These are phyloP conservation scores for Alectoris magna DNA, from an alignment of 2,797 vertebrate species.

Conservation along the genomic window DNA sequence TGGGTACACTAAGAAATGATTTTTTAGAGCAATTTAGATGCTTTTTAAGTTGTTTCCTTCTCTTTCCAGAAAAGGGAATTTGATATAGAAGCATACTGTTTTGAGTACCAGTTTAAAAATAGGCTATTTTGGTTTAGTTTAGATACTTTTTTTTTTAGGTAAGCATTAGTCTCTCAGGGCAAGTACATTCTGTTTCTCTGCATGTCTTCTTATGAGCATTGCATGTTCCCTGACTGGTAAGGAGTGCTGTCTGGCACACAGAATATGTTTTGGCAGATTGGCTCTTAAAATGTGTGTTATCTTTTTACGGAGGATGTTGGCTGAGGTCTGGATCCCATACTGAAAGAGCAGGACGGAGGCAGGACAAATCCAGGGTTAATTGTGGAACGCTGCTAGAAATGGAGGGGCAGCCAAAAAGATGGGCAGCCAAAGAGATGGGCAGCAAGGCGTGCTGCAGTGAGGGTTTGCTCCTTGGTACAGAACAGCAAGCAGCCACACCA, in stretches of 20 bases:
- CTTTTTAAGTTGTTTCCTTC: background rate
- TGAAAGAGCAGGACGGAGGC: background rate
- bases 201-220: background rate
- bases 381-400: background rate
- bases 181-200: conserved; percentile 40
- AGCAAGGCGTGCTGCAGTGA: fast-evolving
- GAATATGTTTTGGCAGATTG: conserved; percentile 13
- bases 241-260: background rate
- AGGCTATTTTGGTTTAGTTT: background rate
- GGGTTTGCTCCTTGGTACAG: fast-evolving
- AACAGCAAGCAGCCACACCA: background rate
- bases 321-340: background rate
- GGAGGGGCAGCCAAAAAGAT: background rate
- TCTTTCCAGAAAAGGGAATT: background rate
- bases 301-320: background rate
- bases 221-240: background rate
- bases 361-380: background rate
- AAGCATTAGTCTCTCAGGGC: background rate
- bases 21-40: background rate
- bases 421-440: background rate
- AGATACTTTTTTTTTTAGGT: background rate
- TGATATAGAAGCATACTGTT: background rate
- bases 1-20: background rate
- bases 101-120: background rate
- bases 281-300: background rate